These are phyloP conservation scores for Spodoptera picta DNA, from an alignment of 2,888 invertebrate genomes.

Conservation along the genomic window DNA sequence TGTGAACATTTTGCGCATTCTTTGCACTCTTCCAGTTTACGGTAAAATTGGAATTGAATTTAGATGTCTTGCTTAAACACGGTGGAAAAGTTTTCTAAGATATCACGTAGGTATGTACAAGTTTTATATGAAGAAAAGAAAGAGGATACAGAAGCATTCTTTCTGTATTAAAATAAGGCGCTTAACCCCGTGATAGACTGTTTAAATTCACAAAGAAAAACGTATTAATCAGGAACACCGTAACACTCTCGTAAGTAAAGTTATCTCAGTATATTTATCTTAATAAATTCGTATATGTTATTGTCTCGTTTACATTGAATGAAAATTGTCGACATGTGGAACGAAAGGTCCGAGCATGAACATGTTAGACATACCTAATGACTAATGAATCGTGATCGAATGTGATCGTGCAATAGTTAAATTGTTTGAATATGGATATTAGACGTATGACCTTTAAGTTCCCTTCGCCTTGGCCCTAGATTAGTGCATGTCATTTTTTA, in stretches of 20 bases:
- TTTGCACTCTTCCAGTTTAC: constrained; percentile 28
- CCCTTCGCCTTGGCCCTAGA: constrained; percentile 36
- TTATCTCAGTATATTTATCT: constrained; percentile 42
- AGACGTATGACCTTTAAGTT: constrained; percentile 35
- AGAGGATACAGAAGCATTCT: no score
- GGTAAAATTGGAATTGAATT: constrained; percentile 46
- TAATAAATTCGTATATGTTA: constrained; percentile 53
- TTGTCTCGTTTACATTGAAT: constrained; percentile 68
- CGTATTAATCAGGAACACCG: no score
- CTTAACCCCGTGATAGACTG: no score
- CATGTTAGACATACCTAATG: constrained; percentile 64
- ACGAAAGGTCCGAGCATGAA: constrained; percentile 64
- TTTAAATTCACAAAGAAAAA: no score
- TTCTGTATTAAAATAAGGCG: no score
- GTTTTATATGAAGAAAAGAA: no score
- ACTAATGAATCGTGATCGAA: constrained; percentile 59
- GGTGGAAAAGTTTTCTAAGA: neutral
- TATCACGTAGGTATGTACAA: no score
- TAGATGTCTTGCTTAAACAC: constrained; percentile 2
- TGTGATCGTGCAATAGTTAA: constrained; percentile 26
- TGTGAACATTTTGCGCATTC: constrained; percentile 41
- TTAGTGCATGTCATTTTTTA: constrained; percentile 24
- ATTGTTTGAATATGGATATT: constrained; percentile 23
- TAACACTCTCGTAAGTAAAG: neutral
- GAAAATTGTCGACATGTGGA: constrained; percentile 64